Base-by-base conservation (phyloP, 2,113 vertebrate species). In the Syngnathus floridae region DNA sequence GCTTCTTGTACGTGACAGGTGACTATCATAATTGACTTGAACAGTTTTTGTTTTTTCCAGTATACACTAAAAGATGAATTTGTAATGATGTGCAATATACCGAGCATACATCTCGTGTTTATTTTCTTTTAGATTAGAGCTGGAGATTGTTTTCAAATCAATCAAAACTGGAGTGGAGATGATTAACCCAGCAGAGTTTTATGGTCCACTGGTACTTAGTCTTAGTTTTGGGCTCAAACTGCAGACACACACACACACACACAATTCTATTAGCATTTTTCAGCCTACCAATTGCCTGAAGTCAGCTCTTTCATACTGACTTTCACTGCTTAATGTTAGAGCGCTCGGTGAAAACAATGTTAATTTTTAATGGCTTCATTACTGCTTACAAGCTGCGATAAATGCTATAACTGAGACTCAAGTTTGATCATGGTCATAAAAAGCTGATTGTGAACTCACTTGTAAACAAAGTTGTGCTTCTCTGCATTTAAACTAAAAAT, bases 311-410 rank as follows among this genome's bases (percentile, higher is more conserved):
- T 43, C 7, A 43, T 14, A 43, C 40, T 6, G 57, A 60, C 11
- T 59, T 59, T 2, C 36, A 59, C 37, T 41, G 58, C 38, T 61
- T 22, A 61, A 61, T 61, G 19, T 61, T 61, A 13, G n/a, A 5
- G 11, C 58, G 11, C 37, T 12, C 41, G 58, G 38, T 13, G n/a
- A 61, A 60, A 61, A 61, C 40, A 61, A 61, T 41, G 11, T 61
- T 45, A 26, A 61, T 61, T 61, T 61, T 61, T 61, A 43, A 61
- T 26, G 38, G 21, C 21, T 7, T 45, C 38, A 43, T 60, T 61
- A 43, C 21, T 43, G 59, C n/a, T 43, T 61, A 45, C 59, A 43
- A 61, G 40, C 38, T 26, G 12, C 22, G 2, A 21, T 43, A 61
- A 61, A 61, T 26, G 59, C n/a, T 61, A 26, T 22, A 61, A 61